phyloP scores from a whole-genome alignment of 2,113 vertebrate genomes.

The Platysternon megacephalum region DNA sequence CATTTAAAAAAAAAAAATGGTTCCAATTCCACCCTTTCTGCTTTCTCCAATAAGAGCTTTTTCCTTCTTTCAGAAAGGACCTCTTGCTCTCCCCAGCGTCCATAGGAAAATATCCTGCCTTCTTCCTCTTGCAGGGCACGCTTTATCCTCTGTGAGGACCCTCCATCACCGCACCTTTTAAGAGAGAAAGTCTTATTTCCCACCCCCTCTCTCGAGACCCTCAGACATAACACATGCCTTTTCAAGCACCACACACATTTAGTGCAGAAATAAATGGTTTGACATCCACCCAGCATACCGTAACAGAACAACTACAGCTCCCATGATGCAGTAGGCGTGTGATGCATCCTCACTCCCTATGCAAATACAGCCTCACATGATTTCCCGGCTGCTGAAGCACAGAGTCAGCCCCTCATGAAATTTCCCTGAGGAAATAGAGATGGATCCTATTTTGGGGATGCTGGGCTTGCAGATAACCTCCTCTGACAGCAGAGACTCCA shows the following conservation, averaged over 20 bases:
- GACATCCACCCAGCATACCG: not conserved
- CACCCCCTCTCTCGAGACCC: fast-evolving
- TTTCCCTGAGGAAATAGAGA: not conserved
- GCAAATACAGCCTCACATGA: conserved; percentile 14
- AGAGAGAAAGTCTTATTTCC: not conserved
- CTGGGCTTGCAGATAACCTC: not conserved
- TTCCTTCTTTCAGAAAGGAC: not conserved
- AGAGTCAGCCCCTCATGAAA: not conserved
- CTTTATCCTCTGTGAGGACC: fast-evolving
- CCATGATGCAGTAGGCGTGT: conserved; percentile 19
- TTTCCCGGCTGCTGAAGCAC: conserved; percentile 43
- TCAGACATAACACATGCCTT: fast-evolving
- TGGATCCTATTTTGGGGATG: not conserved
- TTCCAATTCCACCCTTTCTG: not conserved
- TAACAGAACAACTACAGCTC: conserved; percentile 45
- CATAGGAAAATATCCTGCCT: not conserved
- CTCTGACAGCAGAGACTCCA: not conserved
- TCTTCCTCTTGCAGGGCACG: not conserved
- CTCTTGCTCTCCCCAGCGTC: not conserved
- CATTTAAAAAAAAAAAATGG: not conserved
- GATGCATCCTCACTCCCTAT: not conserved
- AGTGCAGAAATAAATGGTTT: not conserved
- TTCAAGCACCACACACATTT: fast-evolving
- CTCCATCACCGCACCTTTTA: not conserved
- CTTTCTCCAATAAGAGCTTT: not conserved